Percentiles rank a stretch among this genome's conserved stretches.
These are phyloP conservation scores for Kryptopterus vitreolus DNA, from an alignment of 2,797 vertebrate genomes.

Conservation along the genomic window DNA sequence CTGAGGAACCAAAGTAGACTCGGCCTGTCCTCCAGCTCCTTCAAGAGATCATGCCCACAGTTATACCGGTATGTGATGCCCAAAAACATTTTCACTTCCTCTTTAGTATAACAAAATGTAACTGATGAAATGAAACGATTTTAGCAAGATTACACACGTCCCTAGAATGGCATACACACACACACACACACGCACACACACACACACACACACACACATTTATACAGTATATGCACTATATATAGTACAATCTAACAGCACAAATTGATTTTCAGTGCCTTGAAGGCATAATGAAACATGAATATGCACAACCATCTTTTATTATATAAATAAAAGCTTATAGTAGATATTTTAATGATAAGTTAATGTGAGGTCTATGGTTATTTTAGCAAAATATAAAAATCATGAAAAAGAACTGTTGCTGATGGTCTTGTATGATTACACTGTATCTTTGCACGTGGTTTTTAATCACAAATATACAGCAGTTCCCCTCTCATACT, in stretches of 20 bases:
- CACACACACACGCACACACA: too few relatives aligned
- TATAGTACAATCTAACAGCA: neutral
- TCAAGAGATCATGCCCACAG: conserved; percentile 88
- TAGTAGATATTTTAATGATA: too few relatives aligned
- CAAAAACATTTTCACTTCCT: neutral
- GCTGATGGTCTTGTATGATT: conserved; percentile 41
- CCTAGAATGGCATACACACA: neutral
- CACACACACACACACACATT: too few relatives aligned
- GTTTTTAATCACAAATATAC: too few relatives aligned
- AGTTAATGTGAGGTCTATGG: neutral
- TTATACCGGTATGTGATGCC: conserved; percentile 75
- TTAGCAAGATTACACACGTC: neutral
- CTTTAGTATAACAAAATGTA: neutral
- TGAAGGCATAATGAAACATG: neutral
- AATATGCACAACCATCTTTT: neutral
- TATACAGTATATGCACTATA: too few relatives aligned
- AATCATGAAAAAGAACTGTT: conserved; percentile 11
- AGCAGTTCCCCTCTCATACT: conserved; percentile 32
- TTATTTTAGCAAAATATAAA: neutral
- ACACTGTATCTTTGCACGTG: conserved; percentile 34
- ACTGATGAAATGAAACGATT: neutral
- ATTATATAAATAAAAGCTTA: too few relatives aligned
- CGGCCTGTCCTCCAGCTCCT: conserved; percentile 70
- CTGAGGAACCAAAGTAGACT: conserved; percentile 74
- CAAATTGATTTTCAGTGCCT: neutral